phyloP scores from a whole-genome alignment of 2,113 vertebrate genomes.

The Forbesichthys papilliferus region DNA sequence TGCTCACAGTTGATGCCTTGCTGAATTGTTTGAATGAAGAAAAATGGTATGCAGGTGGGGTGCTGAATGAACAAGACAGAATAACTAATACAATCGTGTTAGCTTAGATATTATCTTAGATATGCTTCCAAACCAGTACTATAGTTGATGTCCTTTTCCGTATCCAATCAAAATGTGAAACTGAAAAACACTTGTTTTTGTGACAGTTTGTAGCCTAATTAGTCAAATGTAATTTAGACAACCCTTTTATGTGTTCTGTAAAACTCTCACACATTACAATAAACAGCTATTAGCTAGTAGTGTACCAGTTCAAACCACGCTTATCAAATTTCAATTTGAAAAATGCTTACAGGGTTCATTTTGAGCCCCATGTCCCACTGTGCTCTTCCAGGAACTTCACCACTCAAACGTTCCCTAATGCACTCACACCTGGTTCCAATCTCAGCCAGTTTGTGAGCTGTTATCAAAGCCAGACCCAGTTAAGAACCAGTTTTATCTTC shows the following conservation, averaged over 20 bases:
- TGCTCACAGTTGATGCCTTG: no score
- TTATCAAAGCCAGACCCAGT: slow-evolving; percentile 66
- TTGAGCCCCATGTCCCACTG: slow-evolving; percentile 16
- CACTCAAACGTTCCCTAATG: slow-evolving; percentile 18
- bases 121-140: no score
- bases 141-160: no score
- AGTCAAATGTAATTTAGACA: slow-evolving; percentile 1
- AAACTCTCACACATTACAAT: background rate
- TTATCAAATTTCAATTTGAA: slow-evolving; percentile 39
- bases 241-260: background rate
- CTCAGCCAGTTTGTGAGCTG: slow-evolving; percentile 42
- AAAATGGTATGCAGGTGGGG: no score
- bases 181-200: background rate
- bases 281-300: slow-evolving; percentile 8
- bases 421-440: slow-evolving; percentile 68
- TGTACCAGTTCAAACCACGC: slow-evolving; percentile 12
- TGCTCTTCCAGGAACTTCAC: slow-evolving; percentile 18
- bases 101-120: no score
- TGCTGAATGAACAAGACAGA: background rate
- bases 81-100: background rate
- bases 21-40: no score
- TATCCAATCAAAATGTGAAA: no score
- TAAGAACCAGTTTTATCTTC: slow-evolving; percentile 60
- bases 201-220: background rate
- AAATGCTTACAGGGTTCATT: slow-evolving; percentile 24